Evolutionary conservation across 2,113 vertebrate species (phyloP).

Genomic region (Pseudopipra pipra): DNA sequence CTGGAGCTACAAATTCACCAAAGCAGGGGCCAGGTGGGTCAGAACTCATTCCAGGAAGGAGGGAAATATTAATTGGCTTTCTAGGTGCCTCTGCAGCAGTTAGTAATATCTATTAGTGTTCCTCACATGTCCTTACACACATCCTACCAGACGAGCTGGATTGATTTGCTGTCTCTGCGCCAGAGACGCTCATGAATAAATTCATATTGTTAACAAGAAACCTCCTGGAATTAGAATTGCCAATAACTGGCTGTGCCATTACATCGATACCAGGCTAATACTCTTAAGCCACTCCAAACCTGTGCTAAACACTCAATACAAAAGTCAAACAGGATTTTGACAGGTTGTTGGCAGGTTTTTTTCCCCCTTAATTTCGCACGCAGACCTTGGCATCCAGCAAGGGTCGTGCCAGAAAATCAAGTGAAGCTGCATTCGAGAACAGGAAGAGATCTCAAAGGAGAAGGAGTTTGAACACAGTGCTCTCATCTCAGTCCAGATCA

Average conservation of each 20-base stretch:
- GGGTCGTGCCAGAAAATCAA: background rate
- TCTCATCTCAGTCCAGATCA: background rate
- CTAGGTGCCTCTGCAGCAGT: background rate
- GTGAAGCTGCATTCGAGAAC: background rate
- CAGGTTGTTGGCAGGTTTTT: background rate
- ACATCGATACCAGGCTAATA: background rate
- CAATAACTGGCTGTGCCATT: background rate
- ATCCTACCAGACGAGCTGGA: background rate
- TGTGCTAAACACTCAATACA: background rate
- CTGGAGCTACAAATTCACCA: background rate
- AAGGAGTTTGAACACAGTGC: background rate
- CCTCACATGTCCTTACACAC: background rate
- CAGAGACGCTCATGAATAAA: background rate
- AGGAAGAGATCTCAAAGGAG: slow-evolving; percentile 29
- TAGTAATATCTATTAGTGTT: background rate
- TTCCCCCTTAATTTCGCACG: background rate
- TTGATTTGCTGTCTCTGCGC: background rate
- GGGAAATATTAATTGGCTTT: background rate
- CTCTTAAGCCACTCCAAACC: background rate
- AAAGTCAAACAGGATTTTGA: background rate
- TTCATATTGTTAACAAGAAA: slow-evolving; percentile 8
- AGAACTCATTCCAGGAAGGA: background rate
- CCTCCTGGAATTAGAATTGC: background rate
- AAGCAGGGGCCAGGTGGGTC: background rate
- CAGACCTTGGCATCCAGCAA: background rate